Evolutionary conservation across 1,140 invertebrate species (phyloP).

Genomic region (Samia ricini): DNA sequence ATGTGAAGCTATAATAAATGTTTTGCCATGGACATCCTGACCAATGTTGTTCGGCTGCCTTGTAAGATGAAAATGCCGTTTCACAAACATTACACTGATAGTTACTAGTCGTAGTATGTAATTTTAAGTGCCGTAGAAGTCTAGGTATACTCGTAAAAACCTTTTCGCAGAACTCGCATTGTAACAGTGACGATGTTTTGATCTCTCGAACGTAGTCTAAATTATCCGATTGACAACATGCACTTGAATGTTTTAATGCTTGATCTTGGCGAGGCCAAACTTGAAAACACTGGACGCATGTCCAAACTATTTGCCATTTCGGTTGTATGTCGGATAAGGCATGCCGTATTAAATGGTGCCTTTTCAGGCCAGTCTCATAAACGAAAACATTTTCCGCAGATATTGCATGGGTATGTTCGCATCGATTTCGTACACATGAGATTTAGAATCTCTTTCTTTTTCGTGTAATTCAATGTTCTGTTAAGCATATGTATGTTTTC

Average conservation of each 20-base stretch:
- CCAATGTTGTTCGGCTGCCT: slow-evolving; percentile 64
- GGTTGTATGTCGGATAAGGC: slow-evolving; percentile 43
- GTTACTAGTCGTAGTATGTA: slow-evolving; percentile 54
- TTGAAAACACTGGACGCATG: slow-evolving; percentile 67
- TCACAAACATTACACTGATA: slow-evolving; percentile 66
- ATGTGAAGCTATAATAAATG: slow-evolving; percentile 57
- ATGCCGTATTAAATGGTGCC: slow-evolving; percentile 55
- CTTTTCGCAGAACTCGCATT: slow-evolving; percentile 73
- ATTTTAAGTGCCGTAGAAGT: slow-evolving; percentile 57
- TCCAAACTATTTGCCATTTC: slow-evolving; percentile 70
- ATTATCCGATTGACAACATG: slow-evolving; percentile 47
- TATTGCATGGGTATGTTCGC: slow-evolving; percentile 51
- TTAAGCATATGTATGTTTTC: slow-evolving; percentile 72
- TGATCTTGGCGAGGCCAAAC: slow-evolving; percentile 64
- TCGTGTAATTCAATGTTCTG: slow-evolving; percentile 64
- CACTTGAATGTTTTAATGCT: slow-evolving; percentile 47
- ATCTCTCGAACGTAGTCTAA: slow-evolving; percentile 50
- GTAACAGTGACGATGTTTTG: slow-evolving; percentile 54
- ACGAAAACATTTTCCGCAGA: slow-evolving; percentile 68
- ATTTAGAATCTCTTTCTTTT: slow-evolving; percentile 63
- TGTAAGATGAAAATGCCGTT: slow-evolving; percentile 57
- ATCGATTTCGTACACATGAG: slow-evolving; percentile 48
- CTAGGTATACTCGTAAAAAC: slow-evolving; percentile 67
- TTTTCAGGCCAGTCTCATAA: slow-evolving; percentile 61
- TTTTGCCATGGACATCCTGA: slow-evolving; percentile 55